phyloP scores from a whole-genome alignment of 2,797 vertebrate genomes.

The Antennarius maculatus region DNA sequence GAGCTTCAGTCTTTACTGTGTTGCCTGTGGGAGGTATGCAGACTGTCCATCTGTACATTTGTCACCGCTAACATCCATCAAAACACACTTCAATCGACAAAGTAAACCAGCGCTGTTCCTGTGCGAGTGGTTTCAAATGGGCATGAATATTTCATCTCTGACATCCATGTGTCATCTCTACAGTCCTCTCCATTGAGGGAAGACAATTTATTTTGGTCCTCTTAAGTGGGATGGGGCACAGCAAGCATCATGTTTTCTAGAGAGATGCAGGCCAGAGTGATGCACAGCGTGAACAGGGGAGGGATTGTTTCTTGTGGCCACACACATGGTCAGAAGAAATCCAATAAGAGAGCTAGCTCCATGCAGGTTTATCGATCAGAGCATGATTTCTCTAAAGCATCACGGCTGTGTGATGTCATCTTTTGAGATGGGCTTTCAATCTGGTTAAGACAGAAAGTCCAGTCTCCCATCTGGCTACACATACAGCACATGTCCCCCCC shows the following conservation, averaged over 20 bases:
- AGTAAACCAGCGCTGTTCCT: conserved; percentile 61
- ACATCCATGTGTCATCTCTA: conserved; percentile 62
- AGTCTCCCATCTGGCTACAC: not conserved
- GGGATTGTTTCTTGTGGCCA: conserved; percentile 34
- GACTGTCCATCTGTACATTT: conserved; percentile 32
- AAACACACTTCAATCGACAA: conserved; percentile 38
- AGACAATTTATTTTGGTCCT: conserved; percentile 71
- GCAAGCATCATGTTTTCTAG: conserved; percentile 38
- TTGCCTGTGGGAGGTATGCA: conserved; percentile 28
- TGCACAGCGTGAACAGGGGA: not conserved
- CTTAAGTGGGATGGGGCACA: conserved; percentile 52
- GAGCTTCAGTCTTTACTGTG: conserved; percentile 1
- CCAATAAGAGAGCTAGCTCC: conserved; percentile 58
- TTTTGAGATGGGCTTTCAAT: conserved; percentile 19
- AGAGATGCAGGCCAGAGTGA: conserved; percentile 22
- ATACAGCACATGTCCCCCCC: not conserved
- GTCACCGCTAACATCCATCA: conserved; percentile 67
- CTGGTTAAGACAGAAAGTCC: conserved; percentile 28
- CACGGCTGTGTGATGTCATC: conserved; percentile 45
- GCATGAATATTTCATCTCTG: conserved; percentile 77
- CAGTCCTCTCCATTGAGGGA: conserved; percentile 37
- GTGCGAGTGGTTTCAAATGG: conserved; percentile 67
- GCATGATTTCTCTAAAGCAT: conserved; percentile 53
- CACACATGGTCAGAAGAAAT: conserved; percentile 62
- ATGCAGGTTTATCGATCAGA: conserved; percentile 69